Percentiles rank a stretch among this genome's conserved stretches.
Evolutionary conservation across 1,140 invertebrate genomes (phyloP).

Genomic region (Batillaria attramentaria): DNA sequence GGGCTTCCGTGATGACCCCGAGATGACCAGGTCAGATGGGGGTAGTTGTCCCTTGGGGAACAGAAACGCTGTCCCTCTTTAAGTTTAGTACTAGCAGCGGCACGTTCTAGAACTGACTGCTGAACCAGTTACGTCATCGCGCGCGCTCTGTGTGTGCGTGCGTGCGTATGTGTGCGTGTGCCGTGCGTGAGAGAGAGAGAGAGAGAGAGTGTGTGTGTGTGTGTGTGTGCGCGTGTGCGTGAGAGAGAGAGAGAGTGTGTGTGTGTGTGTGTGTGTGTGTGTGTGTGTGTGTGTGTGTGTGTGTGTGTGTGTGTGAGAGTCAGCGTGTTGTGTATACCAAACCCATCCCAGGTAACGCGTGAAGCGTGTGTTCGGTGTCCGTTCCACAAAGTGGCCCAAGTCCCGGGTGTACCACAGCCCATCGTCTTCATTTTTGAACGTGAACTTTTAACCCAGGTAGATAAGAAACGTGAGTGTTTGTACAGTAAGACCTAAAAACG

Average conservation of each 20-base stretch:
- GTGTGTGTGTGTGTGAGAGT: conserved; percentile 13
- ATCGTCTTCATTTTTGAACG: no score
- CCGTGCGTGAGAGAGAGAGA: not conserved
- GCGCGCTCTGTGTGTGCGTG: not conserved
- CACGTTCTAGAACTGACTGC: not conserved
- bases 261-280: conserved; percentile 9
- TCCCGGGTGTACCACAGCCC: no score
- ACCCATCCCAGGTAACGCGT: not conserved
- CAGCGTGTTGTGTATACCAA: not conserved
- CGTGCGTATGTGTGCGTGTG: not conserved
- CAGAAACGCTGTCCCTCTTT: no score
- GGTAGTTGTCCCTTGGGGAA: not conserved
- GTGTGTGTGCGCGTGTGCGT: conserved; percentile 11
- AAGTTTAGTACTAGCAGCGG: not conserved
- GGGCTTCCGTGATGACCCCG: no score
- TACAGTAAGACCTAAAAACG: not conserved
- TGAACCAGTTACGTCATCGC: not conserved
- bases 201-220: not conserved
- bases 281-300: conserved; percentile 9
- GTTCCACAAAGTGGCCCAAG: not conserved
- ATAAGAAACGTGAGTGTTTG: not conserved
- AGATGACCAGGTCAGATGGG: not conserved
- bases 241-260: not conserved
- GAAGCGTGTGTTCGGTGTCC: not conserved
- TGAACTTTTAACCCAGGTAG: not conserved